Conservation (phyloP, 2,113 vertebrate genomes). For the Sebastes fasciatus region DNA sequence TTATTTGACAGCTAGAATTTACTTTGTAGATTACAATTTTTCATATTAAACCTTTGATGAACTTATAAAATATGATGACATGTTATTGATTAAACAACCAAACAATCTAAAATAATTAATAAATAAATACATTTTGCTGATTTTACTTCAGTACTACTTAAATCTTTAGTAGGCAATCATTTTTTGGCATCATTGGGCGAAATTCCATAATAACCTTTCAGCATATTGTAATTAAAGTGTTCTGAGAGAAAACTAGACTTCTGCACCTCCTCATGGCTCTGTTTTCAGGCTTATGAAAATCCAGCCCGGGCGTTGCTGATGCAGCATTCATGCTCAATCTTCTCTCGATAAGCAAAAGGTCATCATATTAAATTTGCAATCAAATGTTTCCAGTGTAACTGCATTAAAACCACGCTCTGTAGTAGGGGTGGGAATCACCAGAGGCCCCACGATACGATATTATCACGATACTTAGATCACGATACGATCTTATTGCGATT, state of each 20-base stretch:
- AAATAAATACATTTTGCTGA: too few species aligned
- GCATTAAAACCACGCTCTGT: constrained; percentile 10
- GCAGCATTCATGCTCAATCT: neutral
- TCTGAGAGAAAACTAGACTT: too few species aligned
- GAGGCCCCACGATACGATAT: too few species aligned
- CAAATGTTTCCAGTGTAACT: constrained; percentile 18
- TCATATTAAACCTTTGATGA: neutral
- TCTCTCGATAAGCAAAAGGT: constrained; percentile 24
- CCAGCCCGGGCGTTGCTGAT: neutral
- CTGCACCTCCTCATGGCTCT: too few species aligned
- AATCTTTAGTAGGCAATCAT: too few species aligned
- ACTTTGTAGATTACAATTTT: neutral
- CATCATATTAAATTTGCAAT: constrained; percentile 30
- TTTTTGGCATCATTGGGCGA: too few species aligned
- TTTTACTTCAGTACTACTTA: too few species aligned
- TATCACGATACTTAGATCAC: too few species aligned
- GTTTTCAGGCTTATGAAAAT: too few species aligned
- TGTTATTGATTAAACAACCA: neutral
- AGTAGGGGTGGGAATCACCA: neutral
- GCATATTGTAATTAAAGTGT: too few species aligned
- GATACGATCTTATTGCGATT: too few species aligned
- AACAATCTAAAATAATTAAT: neutral
- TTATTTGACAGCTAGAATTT: neutral
- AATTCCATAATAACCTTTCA: too few species aligned
- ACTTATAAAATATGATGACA: neutral